A percentile compares a stretch with the other conserved stretches of the same genome.
Conservation (phyloP, 2,797 vertebrate genomes). For the Stomatorhinus walkeri region DNA sequence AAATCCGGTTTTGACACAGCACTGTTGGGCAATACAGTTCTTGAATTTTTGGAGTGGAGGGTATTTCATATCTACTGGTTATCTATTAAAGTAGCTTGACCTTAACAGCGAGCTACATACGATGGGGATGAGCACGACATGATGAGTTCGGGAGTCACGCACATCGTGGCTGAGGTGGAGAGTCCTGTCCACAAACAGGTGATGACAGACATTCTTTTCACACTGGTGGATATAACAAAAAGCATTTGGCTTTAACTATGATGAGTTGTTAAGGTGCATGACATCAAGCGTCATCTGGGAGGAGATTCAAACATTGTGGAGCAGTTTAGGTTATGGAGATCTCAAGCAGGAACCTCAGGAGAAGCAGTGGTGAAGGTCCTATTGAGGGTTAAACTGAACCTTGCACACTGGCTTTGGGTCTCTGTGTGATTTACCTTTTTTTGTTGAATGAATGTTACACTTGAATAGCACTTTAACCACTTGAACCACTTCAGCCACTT, state of each 20-base stretch:
- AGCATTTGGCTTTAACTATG: background rate
- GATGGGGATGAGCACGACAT: slow-evolving; percentile 64
- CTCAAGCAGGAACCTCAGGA: background rate
- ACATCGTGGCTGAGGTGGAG: slow-evolving; percentile 64
- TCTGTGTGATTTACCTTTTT: background rate
- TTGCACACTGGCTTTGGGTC: background rate
- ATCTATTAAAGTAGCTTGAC: slow-evolving; percentile 22
- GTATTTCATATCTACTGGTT: background rate
- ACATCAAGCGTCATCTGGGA: background rate
- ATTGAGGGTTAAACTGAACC: background rate
- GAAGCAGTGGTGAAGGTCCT: background rate
- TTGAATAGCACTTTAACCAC: background rate
- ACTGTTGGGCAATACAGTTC: background rate
- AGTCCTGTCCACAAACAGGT: slow-evolving; percentile 56
- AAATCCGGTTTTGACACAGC: background rate
- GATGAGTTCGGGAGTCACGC: slow-evolving; percentile 63
- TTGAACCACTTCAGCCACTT: background rate
- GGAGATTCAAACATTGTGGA: background rate
- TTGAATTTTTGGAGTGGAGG: background rate
- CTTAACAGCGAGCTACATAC: slow-evolving; percentile 61
- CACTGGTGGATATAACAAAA: background rate
- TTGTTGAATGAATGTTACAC: background rate
- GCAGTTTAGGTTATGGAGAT: background rate
- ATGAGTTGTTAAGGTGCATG: background rate
- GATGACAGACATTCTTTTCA: background rate